phyloP scores from a whole-genome alignment of 2,888 invertebrate genomes.

The Oxystoma pomonae region DNA sequence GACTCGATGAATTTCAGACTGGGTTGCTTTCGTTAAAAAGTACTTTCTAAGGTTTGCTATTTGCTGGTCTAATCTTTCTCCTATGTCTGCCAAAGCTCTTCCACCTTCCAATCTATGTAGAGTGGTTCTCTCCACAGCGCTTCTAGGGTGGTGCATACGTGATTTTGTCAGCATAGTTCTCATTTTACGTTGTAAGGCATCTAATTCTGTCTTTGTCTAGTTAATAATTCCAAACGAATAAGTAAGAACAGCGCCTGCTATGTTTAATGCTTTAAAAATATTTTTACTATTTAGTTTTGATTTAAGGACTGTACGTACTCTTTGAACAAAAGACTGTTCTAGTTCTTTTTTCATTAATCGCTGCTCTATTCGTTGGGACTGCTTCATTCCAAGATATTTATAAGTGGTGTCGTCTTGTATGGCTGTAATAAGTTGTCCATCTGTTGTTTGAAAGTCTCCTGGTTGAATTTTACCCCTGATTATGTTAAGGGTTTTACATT shows the following conservation, averaged over 20 bases:
- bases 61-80: not conserved
- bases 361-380: not conserved
- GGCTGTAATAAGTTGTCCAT: no score
- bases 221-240: no score
- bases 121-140: no score
- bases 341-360: not conserved
- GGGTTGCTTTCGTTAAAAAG: not conserved
- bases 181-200: no score
- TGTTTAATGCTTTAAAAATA: not conserved
- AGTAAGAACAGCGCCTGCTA: no score
- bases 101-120: no score
- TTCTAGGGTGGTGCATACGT: no score
- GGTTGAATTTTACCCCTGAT: not conserved
- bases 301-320: not conserved
- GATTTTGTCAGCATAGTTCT: no score
- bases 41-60: not conserved
- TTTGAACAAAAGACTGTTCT: not conserved
- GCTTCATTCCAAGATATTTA: not conserved
- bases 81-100: not conserved
- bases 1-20: not conserved
- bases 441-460: constrained; percentile 1
- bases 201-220: no score
- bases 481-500: not conserved
- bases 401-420: not conserved
- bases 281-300: not conserved